Evolutionary conservation across 2,888 invertebrate species (phyloP), one percentile per base, ranked within the genome.

Genomic region (Drosophila flavopinicola): DNA sequence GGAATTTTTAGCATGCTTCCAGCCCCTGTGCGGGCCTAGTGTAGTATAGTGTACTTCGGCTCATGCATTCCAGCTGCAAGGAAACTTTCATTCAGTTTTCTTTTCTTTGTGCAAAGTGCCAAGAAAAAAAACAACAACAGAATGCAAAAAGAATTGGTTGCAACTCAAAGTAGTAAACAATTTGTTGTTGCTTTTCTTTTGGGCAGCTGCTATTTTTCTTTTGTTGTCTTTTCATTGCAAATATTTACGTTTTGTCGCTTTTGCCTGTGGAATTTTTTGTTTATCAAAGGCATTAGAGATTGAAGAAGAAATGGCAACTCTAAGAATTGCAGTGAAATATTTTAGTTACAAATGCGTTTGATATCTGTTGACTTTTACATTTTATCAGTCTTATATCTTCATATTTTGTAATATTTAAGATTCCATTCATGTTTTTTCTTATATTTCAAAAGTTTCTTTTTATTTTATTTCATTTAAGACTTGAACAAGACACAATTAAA

Each of bases 51-150:
- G 35, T 53, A 38, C 27, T 30, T 44, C 39, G 37, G 10, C 48
- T 37, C 20, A n/a, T 33, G 35, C 54, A 57, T 58, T 76, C 54
- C 49, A 54, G 38, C 66, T 66, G 54, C 64, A 57, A 38, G 53
- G 27, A 63, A 68, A 72, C 44, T 75, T 82, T 78, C 35, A 60
- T 60, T 58, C 58, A 53, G 53, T 47, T 69, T 77, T 66, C 61
- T 56, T 58, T 65, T 58, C n/a, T n/a, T n/a, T n/a, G n/a, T n/a
- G n/a, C n/a, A n/a, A n/a, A n/a, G 38, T 37, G 30, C 15, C 37
- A 52, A 49, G 48, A 66, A 61, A 13, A 25, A 63, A 27, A 37
- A 53, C 20, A 58, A n/a, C 6, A 25, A 17, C 23, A 51, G 13
- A 32, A 25, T 42, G 33, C 39, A 69, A 38, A 60, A 39, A 68